Base-by-base conservation (phyloP, 2,113 vertebrate species). In the Bucco capensis region DNA sequence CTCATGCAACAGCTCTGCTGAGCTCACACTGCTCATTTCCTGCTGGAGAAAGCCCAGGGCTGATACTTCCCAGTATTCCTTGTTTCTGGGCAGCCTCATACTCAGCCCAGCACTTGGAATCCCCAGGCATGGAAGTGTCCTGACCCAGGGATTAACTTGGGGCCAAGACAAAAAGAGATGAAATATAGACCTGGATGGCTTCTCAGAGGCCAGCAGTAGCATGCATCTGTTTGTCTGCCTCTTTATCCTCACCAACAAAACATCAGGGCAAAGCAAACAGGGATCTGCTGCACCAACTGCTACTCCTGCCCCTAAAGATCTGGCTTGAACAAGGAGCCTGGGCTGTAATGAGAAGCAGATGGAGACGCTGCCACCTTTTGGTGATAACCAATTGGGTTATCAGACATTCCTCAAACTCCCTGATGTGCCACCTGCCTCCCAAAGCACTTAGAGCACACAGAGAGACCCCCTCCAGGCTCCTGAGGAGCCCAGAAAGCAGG, bases 341-440 rank as follows among this genome's bases (percentile, higher is more conserved):
- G 70, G n/a, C n/a, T 84, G 1, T 82, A 87, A 92, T 6, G 9
- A 89, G 71, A 93, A 94, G 83, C 92, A 88, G 90, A 94, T 92
- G 90, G 64, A 88, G 72, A 91, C 86, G 83, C 93, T 95, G 93
- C 92, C 94, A 93, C 86, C 92, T 95, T 92, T 96, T 96, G 95
- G 93, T 47, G 83, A 54, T 27, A 89, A 33, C 76, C 69, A 83
- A 72, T 5, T 65, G 76, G 92, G 78, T 78, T 77, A 46, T 81
- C 38, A 46, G 28, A 25, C 21, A 10, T 60, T 83, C 44, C 25
- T 28, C 14, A 2, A 51, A 50, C 64, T 60, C 35, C 5, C 11
- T 11, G n/a, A 8, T 8, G 3, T 12, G 54, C 35, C 79, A 88
- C 76, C 88, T 92, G 60, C 14, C n/a, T 77, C n/a, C 16, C 53